These are phyloP conservation scores for Onychorhynchus coronatus DNA, from an alignment of 2,113 vertebrate genomes.

Conservation along the genomic window DNA sequence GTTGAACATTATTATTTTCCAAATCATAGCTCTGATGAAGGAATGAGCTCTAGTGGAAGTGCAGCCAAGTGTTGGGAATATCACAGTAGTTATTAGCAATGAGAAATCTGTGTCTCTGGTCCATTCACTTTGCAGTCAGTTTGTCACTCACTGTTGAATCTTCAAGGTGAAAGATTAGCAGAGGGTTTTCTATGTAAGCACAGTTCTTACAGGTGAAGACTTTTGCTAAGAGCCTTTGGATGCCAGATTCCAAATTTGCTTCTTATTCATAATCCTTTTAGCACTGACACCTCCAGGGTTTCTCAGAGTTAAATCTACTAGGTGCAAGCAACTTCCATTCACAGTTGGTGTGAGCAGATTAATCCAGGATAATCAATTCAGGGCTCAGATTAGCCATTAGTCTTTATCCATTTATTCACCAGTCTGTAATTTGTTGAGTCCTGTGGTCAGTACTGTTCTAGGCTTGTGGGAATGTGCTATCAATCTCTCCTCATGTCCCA, in stretches of 20 bases:
- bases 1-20: slow-evolving; percentile 11
- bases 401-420: not conserved
- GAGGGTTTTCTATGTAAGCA: not conserved
- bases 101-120: slow-evolving; percentile 32
- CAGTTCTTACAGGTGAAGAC: not conserved
- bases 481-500: not conserved
- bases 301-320: not conserved
- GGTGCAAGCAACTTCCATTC: not conserved
- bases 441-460: not conserved
- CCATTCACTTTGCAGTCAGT: slow-evolving; percentile 22
- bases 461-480: not conserved
- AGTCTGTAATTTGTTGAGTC: not conserved
- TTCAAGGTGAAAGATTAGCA: slow-evolving; percentile 52
- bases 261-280: not conserved
- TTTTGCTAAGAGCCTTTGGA: not conserved
- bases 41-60: slow-evolving; percentile 8
- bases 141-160: slow-evolving; percentile 38
- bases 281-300: not conserved
- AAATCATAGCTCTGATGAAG: slow-evolving; percentile 27
- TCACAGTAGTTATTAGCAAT: not conserved
- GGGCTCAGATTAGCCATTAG: not conserved
- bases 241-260: not conserved
- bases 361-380: not conserved
- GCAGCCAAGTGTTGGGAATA: slow-evolving; percentile 24
- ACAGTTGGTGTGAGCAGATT: not conserved